Base-by-base conservation (phyloP, 1,140 invertebrate genomes). In the Centruroides vittatus region DNA sequence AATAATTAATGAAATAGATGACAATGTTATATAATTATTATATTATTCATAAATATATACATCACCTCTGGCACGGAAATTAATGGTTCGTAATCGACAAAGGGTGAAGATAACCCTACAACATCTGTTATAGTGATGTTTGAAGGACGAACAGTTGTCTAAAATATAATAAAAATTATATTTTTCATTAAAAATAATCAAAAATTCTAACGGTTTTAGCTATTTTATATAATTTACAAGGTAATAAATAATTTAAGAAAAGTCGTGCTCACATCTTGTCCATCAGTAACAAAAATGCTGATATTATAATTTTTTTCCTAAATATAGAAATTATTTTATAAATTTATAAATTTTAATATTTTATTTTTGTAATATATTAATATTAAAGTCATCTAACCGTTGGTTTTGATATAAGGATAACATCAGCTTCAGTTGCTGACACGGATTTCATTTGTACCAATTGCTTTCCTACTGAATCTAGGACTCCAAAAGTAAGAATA, bases 261-360 rank as follows among this genome's bases (percentile, higher is more conserved):
- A 60, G 12, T 34, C 35, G 4, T 56, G 35, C 46, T 66, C 11
- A 66, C 58, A 58, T 69, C 59, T 23, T 55, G 54, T 4, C 65
- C 62, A 46, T 69, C 67, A 50, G 64, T 67, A 4, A 69, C 68
- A 50, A 62, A 70, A 48, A 70, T 65, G 2, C 64, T 70, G 47
- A 70, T 46, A 51, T 66, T 66, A 50, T 67, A 70, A 51, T 66
- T 63, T 47, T 63, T 66, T 48, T 67, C 63, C 66, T 69, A 51
- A 13, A 60, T 62, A 46, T 13, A 54, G n/a, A 23, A 55, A 59
- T 48, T 35, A 56, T 12, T n/a, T 47, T 10, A 41, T 46, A 4
- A 7, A 34, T 62, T 7, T 34, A 52, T 35, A 58, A 46, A 46
- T 41, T 5, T 41, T 41, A 41, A 41, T 41, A 41, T 41, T 41